A percentile compares a stretch with the other conserved stretches of the same genome.
phyloP scores from a whole-genome alignment of 2,113 vertebrate species.

The Tachycineta bicolor region DNA sequence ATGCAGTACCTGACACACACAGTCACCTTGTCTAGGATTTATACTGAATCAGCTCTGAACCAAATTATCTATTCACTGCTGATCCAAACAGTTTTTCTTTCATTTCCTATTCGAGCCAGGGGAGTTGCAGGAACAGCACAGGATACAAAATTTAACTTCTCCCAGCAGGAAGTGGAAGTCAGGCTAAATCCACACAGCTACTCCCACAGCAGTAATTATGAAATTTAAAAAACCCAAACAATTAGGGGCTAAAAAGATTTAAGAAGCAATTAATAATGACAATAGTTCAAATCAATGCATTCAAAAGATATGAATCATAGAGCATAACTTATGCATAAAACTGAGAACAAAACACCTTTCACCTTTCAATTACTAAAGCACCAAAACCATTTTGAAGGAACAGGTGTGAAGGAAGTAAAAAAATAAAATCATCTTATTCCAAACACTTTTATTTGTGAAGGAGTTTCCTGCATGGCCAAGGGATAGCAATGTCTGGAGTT shows the following conservation, averaged over 20 bases:
- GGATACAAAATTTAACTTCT: not conserved
- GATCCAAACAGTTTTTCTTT: not conserved
- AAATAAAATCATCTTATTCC: not conserved
- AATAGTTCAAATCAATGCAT: not conserved
- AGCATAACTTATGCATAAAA: not conserved
- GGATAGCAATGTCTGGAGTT: not conserved
- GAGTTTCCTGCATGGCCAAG: not conserved
- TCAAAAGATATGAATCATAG: not conserved
- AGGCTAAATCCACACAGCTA: not conserved
- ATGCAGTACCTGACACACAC: not conserved
- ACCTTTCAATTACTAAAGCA: not conserved
- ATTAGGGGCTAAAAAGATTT: not conserved
- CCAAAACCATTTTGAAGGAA: not conserved
- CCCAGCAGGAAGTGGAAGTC: not conserved
- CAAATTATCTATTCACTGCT: not conserved
- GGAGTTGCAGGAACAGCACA: not conserved
- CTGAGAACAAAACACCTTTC: not conserved
- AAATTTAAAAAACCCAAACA: not conserved
- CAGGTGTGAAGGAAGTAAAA: not conserved
- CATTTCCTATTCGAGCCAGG: not conserved
- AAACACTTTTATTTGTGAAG: conserved; percentile 40
- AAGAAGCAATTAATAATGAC: not conserved
- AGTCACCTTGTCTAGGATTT: not conserved
- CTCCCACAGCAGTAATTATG: not conserved
- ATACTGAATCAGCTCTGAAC: not conserved